Evolutionary conservation across 2,797 vertebrate genomes (phyloP).

Genomic region (Antennarius maculatus): DNA sequence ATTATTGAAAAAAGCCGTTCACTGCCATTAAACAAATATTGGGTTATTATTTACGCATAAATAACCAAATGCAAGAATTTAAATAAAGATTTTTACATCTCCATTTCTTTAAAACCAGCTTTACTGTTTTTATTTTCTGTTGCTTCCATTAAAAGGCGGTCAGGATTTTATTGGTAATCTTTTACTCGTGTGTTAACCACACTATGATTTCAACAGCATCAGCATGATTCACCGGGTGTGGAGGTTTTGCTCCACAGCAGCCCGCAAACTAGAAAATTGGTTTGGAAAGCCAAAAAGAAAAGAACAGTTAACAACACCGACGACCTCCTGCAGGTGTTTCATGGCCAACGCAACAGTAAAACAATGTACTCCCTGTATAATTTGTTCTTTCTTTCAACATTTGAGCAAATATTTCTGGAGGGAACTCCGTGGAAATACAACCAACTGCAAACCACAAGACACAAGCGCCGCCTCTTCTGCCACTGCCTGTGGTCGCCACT

Average conservation of each 20-base stretch:
- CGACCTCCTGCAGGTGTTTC: slow-evolving; percentile 53
- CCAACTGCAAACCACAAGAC: slow-evolving; percentile 36
- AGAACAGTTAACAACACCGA: slow-evolving; percentile 22
- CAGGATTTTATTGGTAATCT: not conserved
- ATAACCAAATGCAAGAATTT: too few relatives aligned
- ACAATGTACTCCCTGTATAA: slow-evolving; percentile 22
- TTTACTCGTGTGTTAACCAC: slow-evolving; percentile 2
- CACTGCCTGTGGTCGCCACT: slow-evolving; percentile 42
- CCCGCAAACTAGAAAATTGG: slow-evolving; percentile 9
- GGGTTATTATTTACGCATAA: not conserved
- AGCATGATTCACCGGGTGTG: slow-evolving; percentile 33
- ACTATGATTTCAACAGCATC: slow-evolving; percentile 24
- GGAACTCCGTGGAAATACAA: slow-evolving; percentile 15
- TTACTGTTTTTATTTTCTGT: not conserved
- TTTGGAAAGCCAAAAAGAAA: slow-evolving; percentile 8
- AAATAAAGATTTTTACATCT: not conserved
- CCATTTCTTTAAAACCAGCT: not conserved
- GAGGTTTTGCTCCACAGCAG: slow-evolving; percentile 18
- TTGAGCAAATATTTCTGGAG: slow-evolving; percentile 29
- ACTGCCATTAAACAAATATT: not conserved
- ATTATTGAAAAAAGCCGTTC: not conserved
- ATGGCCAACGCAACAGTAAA: slow-evolving; percentile 26
- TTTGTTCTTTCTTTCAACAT: slow-evolving; percentile 40
- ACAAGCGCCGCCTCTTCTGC: slow-evolving; percentile 34
- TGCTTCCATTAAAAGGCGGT: slow-evolving; percentile 1